Evolutionary conservation across 2,888 invertebrate species (phyloP).

Genomic region (Lepidochitona cinerea): DNA sequence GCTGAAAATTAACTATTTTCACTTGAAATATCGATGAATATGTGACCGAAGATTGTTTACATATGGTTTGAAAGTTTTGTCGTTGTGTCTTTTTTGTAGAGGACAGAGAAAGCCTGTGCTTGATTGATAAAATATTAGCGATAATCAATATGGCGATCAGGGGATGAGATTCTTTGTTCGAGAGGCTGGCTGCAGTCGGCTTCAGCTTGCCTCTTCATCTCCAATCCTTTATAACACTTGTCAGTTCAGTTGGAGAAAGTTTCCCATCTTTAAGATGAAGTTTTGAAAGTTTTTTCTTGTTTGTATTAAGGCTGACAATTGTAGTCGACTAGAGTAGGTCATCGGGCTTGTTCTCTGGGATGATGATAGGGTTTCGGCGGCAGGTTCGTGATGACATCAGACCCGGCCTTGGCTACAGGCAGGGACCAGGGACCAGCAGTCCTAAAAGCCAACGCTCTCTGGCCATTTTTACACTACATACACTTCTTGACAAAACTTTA

Average conservation of each 20-base stretch:
- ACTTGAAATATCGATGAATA: neutral
- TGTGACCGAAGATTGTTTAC: neutral
- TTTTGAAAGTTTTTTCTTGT: slow-evolving; percentile 19
- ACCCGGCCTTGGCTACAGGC: no score
- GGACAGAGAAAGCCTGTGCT: neutral
- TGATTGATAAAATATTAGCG: slow-evolving; percentile 51
- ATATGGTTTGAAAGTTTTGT: neutral
- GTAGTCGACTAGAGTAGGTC: neutral
- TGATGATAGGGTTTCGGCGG: no score
- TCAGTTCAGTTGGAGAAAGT: neutral
- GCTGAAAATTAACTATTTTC: slow-evolving; percentile 3
- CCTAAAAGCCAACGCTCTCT: no score
- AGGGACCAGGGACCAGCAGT: no score
- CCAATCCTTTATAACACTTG: slow-evolving; percentile 1
- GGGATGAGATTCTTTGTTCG: slow-evolving; percentile 20
- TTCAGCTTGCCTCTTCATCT: neutral
- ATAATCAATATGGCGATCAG: slow-evolving; percentile 56
- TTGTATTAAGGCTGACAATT: slow-evolving; percentile 51
- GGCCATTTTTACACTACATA: no score
- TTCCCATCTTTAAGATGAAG: neutral
- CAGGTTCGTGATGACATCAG: no score
- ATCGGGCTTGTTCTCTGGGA: neutral
- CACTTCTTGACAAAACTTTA: no score
- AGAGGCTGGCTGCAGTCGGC: neutral
- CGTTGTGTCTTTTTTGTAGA: neutral